phyloP scores from a whole-genome alignment of 2,113 vertebrate genomes.

The Lanius collurio region DNA sequence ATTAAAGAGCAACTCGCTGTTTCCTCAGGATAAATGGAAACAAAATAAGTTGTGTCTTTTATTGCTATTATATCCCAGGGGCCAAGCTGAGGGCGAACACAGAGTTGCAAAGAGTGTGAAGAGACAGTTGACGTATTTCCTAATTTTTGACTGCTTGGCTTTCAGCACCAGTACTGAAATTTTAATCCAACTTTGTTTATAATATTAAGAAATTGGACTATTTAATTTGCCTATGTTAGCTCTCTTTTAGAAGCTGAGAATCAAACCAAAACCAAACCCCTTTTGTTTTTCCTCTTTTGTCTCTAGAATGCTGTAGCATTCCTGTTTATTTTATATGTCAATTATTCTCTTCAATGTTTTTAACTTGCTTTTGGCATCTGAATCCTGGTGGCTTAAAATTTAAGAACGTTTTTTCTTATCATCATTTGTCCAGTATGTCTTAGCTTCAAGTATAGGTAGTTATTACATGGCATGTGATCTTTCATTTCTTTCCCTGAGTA shows the following conservation, averaged over 20 bases:
- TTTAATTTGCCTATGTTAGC: neutral
- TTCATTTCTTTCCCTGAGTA: neutral
- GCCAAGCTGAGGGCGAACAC: neutral
- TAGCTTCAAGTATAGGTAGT: neutral
- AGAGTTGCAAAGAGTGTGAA: neutral
- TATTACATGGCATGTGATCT: neutral
- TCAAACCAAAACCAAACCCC: neutral
- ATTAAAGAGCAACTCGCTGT: neutral
- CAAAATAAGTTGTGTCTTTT: neutral
- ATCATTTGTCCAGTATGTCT: neutral
- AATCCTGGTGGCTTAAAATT: neutral
- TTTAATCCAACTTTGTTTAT: neutral
- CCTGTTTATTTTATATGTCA: neutral
- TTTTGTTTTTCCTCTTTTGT: constrained; percentile 3
- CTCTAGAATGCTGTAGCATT: neutral
- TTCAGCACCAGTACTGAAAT: neutral
- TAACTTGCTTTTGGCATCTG: neutral
- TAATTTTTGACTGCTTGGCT: constrained; percentile 3
- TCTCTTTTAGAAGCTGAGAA: neutral
- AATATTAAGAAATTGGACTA: neutral
- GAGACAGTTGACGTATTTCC: neutral
- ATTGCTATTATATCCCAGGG: neutral
- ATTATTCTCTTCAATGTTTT: neutral
- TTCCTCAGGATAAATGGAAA: neutral
- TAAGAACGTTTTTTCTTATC: neutral